Conservation (phyloP, 1,140 invertebrate genomes). For the Gryllus bimaculatus region DNA sequence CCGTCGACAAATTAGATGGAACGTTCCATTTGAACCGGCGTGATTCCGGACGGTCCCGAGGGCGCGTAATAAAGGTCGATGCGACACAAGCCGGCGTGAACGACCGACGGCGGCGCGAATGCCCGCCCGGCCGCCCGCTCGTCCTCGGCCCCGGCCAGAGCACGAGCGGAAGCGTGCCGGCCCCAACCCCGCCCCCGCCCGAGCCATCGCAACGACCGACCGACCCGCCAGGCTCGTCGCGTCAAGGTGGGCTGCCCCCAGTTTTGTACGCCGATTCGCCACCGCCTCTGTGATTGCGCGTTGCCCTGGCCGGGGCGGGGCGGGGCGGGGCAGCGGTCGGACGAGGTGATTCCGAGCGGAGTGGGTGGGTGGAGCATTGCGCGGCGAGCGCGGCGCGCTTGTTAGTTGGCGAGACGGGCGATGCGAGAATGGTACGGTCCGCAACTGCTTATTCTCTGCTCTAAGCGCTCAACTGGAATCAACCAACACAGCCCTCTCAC, state of each 20-base stretch:
- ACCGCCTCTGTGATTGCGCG: neutral
- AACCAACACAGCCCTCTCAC: neutral
- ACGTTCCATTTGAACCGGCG: neutral
- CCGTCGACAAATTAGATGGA: neutral
- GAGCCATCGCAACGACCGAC: neutral
- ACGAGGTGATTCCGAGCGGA: too few relatives aligned
- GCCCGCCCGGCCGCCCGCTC: neutral
- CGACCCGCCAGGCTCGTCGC: neutral
- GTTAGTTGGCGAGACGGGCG: too few relatives aligned
- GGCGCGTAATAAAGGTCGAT: neutral
- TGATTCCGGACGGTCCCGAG: neutral
- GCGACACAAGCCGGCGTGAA: neutral
- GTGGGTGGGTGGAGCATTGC: too few relatives aligned
- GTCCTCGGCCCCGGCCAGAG: neutral
- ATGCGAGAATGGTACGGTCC: too few relatives aligned
- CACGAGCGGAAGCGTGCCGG: neutral
- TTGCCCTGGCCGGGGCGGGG: too few relatives aligned
- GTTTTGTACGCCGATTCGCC: neutral
- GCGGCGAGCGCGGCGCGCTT: too few relatives aligned
- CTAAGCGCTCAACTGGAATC: too few relatives aligned
- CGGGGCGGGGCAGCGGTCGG: too few relatives aligned
- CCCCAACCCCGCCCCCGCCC: too few relatives aligned
- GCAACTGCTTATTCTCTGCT: too few relatives aligned
- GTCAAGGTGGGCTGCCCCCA: neutral
- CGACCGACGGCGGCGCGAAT: neutral